These are phyloP conservation scores for Tyto alba DNA, from an alignment of 2,113 vertebrate genomes.

Conservation along the genomic window DNA sequence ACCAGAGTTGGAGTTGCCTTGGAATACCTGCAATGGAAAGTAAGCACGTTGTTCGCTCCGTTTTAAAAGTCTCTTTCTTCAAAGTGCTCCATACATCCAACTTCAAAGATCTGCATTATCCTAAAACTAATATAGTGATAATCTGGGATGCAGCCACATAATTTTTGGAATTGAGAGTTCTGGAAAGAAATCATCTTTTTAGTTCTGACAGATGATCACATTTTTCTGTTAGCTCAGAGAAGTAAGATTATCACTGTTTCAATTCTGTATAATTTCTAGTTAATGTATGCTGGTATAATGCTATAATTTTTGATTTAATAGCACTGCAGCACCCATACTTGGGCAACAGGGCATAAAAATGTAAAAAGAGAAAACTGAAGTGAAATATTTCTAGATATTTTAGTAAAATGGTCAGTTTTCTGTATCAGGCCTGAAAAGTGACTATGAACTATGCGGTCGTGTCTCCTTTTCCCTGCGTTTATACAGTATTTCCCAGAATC, in stretches of 20 bases:
- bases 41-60: not conserved
- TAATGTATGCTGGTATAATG: not conserved
- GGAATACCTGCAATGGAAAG: conserved; percentile 68
- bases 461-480: not conserved
- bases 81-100: not conserved
- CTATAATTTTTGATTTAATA: not conserved
- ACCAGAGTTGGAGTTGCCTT: conserved; percentile 76
- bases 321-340: not conserved
- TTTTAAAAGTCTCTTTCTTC: not conserved
- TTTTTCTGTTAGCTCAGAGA: not conserved
- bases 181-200: not conserved
- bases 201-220: not conserved
- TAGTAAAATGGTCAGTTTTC: not conserved
- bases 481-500: not conserved
- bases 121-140: not conserved
- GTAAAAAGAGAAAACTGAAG: not conserved
- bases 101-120: not conserved
- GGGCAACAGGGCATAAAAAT: not conserved
- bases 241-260: not conserved
- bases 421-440: not conserved
- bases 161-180: not conserved
- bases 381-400: not conserved
- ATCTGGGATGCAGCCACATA: not conserved
- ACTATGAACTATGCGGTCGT: not conserved
- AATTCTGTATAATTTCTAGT: not conserved